phyloP scores from a whole-genome alignment of 92 coral and sea anemone genomes.

The Metridium senile region DNA sequence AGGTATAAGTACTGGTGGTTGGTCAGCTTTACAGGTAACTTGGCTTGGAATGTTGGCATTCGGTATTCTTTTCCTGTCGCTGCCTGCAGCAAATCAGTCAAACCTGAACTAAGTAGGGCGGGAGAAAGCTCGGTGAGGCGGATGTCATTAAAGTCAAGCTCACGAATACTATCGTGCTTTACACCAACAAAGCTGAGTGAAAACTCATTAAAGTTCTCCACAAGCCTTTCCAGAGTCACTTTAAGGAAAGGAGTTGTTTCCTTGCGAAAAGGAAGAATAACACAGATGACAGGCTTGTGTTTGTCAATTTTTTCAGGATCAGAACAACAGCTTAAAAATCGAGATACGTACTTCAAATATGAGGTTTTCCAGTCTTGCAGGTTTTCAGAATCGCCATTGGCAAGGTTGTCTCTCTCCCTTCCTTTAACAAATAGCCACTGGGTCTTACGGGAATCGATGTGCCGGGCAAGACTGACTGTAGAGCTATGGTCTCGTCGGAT shows the following conservation, averaged over 20 bases:
- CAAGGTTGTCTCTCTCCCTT: conserved; percentile 64
- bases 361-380: conserved; percentile 74
- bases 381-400: conserved; percentile 40
- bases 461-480: conserved; percentile 50
- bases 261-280: conserved; percentile 65
- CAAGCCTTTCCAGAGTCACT: conserved; percentile 64
- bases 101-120: conserved; percentile 52
- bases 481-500: conserved; percentile 32
- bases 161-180: conserved; percentile 28
- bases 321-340: conserved; percentile 73
- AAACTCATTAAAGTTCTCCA: conserved; percentile 76
- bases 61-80: conserved; percentile 42
- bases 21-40: conserved; percentile 42
- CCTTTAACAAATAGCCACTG: conserved; percentile 92
- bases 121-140: conserved; percentile 52
- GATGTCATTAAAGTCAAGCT: conserved; percentile 20
- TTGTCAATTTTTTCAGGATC: conserved; percentile 87
- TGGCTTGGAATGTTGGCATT: conserved; percentile 79
- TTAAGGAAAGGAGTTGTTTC: conserved; percentile 53
- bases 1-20: conserved; percentile 65
- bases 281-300: conserved; percentile 76
- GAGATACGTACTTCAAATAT: conserved; percentile 62
- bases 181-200: conserved; percentile 49
- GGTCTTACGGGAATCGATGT: conserved; percentile 72
- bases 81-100: conserved; percentile 39